Evolutionary conservation across 2,797 vertebrate genomes (phyloP).

Genomic region (Cyclura pinguis): DNA sequence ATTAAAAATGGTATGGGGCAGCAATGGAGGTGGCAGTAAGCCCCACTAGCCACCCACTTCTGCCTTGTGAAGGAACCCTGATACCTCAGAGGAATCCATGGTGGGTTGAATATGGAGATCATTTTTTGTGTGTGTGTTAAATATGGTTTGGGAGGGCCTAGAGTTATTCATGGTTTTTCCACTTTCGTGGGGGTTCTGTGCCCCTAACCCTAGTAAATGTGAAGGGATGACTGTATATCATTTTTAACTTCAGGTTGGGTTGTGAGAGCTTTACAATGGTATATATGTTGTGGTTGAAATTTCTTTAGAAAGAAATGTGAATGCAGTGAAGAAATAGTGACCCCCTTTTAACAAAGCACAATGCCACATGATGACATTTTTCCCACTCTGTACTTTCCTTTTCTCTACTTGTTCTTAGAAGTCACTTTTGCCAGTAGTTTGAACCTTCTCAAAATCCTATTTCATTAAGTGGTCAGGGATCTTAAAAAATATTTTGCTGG

Average conservation of each 20-base stretch:
- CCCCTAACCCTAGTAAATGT: no score
- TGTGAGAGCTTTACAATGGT: neutral
- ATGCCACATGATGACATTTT: neutral
- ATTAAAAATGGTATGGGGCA: no score
- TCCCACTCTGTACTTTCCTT: neutral
- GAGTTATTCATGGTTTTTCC: no score
- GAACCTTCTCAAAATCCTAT: neutral
- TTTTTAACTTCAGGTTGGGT: neutral
- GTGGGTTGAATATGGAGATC: no score
- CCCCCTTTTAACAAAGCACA: neutral
- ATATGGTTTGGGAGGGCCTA: no score
- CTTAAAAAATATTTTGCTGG: conserved; percentile 21
- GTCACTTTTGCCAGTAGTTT: conserved; percentile 25
- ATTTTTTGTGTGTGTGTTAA: no score
- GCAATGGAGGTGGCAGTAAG: no score
- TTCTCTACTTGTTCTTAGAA: neutral
- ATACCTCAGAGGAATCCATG: no score
- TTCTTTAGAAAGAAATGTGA: neutral
- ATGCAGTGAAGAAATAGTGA: conserved; percentile 1
- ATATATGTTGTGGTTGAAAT: neutral
- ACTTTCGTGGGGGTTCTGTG: no score
- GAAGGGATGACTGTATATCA: neutral
- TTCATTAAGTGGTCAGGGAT: neutral
- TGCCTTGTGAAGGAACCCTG: no score
- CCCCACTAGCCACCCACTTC: no score